phyloP scores from a whole-genome alignment of 2,888 invertebrate genomes.

The Arenicola marina region DNA sequence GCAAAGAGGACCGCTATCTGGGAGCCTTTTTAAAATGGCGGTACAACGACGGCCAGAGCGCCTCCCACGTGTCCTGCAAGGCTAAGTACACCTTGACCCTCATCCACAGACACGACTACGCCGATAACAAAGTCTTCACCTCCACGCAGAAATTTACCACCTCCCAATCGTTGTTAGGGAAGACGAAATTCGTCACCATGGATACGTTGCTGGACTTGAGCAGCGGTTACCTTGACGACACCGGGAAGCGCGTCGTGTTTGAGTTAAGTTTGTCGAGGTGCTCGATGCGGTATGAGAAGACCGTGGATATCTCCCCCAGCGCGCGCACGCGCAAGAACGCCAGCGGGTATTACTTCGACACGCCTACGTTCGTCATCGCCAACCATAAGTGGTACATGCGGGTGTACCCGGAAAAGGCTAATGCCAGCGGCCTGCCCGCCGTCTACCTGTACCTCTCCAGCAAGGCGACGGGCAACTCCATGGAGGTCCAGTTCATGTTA shows the following conservation, averaged over 20 bases:
- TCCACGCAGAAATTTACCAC: conserved; percentile 34
- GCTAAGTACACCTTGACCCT: conserved; percentile 30
- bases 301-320: conserved; percentile 28
- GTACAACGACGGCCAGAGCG: conserved; percentile 29
- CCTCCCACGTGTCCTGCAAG: conserved; percentile 26
- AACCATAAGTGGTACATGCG: conserved; percentile 36
- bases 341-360: conserved; percentile 37
- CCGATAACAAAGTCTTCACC: conserved; percentile 23
- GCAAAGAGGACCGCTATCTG: conserved; percentile 33
- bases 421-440: conserved; percentile 34
- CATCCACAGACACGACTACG: conserved; percentile 29
- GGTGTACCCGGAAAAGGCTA: conserved; percentile 34
- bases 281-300: conserved; percentile 20
- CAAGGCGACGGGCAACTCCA: conserved; percentile 24
- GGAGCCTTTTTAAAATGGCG: conserved; percentile 38
- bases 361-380: conserved; percentile 28
- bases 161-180: conserved; percentile 34
- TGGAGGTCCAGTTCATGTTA: conserved; percentile 32
- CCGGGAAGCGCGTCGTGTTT: conserved; percentile 33
- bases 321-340: conserved; percentile 36
- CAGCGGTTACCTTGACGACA: conserved; percentile 33
- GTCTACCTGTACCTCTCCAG: conserved; percentile 36
- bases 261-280: conserved; percentile 27
- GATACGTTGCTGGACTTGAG: conserved; percentile 26
- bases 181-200: conserved; percentile 30